Conservation (phyloP, 2,797 vertebrate genomes). For the Protonibea diacanthus region DNA sequence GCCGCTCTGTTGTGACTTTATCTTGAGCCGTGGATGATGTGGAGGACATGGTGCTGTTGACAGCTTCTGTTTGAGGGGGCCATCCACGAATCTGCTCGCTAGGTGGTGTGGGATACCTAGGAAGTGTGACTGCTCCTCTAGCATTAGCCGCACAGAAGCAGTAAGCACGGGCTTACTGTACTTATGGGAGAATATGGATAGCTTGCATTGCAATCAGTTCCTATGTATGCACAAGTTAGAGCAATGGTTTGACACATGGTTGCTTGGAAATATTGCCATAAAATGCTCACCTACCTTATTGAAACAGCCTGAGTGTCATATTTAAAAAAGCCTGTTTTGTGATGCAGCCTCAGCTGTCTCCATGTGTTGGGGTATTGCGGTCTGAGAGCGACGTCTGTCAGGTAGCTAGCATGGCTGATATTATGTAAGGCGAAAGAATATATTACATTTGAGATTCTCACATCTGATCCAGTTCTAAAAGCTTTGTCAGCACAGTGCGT, state of each 20-base stretch:
- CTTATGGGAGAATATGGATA: not conserved
- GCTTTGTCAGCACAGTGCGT: not conserved
- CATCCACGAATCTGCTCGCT: conserved; percentile 62
- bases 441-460: not conserved
- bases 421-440: not conserved
- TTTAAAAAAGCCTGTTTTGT: not conserved
- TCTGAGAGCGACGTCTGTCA: not conserved
- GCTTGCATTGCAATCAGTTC: not conserved
- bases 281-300: not conserved
- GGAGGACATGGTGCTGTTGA: conserved; percentile 49
- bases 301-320: not conserved
- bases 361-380: not conserved
- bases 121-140: conserved; percentile 48
- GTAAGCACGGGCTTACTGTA: not conserved
- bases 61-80: conserved; percentile 42
- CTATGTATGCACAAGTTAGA: not conserved
- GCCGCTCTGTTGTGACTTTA: not conserved
- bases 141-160: conserved; percentile 45
- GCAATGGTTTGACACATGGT: not conserved
- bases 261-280: not conserved
- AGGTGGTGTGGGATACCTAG: conserved; percentile 78
- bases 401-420: not conserved
- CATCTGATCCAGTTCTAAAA: not conserved
- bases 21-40: conserved; percentile 11
- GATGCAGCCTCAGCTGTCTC: not conserved